Evolutionary conservation across 2,888 invertebrate species (phyloP).

Genomic region (Physocephala rufipes): DNA sequence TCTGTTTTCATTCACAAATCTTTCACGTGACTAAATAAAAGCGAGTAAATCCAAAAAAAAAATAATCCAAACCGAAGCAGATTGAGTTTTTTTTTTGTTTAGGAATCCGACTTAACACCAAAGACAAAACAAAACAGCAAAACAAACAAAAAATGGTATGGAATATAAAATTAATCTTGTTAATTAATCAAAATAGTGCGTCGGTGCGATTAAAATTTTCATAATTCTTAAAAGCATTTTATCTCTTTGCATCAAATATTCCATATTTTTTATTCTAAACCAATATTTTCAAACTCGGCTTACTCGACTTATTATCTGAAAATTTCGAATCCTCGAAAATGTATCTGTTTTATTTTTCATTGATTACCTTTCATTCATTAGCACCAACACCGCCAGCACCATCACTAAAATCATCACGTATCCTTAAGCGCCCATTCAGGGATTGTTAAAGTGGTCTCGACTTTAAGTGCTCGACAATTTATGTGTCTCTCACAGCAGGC

Average conservation of each 20-base stretch:
- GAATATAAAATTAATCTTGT: neutral
- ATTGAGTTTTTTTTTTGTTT: neutral
- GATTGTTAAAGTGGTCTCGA: constrained; percentile 22
- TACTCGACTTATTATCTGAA: neutral
- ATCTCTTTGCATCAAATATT: too few relatives aligned
- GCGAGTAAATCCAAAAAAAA: too few relatives aligned
- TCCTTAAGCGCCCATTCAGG: neutral
- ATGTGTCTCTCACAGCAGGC: constrained; percentile 29
- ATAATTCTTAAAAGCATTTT: too few relatives aligned
- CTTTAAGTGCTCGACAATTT: constrained; percentile 34
- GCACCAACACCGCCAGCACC: too few relatives aligned
- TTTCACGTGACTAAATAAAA: too few relatives aligned
- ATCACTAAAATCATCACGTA: neutral
- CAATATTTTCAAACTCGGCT: too few relatives aligned
- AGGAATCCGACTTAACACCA: neutral
- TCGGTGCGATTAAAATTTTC: neutral
- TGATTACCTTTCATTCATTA: neutral
- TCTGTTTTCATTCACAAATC: too few relatives aligned
- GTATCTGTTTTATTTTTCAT: neutral
- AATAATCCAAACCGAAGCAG: too few relatives aligned
- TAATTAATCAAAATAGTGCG: neutral
- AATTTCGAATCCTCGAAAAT: too few relatives aligned
- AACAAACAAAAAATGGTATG: neutral
- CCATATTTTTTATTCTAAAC: too few relatives aligned
- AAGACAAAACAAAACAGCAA: neutral